Evolutionary conservation across 2,888 invertebrate species (phyloP).

Genomic region (Cheilosia vernalis): DNA sequence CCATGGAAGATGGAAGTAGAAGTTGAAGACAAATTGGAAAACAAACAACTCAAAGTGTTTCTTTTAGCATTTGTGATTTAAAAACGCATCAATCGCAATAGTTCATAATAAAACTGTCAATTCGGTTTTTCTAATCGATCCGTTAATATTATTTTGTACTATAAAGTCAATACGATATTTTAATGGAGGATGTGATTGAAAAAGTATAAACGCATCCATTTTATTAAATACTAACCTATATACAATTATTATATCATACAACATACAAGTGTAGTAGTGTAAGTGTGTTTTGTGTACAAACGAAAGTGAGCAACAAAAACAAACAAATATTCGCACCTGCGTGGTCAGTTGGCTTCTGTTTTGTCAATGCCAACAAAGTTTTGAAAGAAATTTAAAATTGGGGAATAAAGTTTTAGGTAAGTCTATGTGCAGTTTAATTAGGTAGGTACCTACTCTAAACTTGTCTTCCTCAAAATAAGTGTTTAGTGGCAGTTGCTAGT

Average conservation of each 20-base stretch:
- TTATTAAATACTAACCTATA: constrained; percentile 43
- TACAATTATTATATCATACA: not conserved
- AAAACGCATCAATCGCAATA: not conserved
- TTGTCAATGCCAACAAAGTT: not conserved
- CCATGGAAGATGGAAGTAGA: not conserved
- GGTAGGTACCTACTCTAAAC: too few relatives aligned
- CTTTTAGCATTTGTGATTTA: not conserved
- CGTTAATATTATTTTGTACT: not conserved
- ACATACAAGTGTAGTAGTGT: too few relatives aligned
- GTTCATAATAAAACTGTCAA: not conserved
- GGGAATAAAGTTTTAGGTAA: not conserved
- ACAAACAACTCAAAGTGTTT: too few relatives aligned
- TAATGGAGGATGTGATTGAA: not conserved
- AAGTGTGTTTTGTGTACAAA: constrained; percentile 19
- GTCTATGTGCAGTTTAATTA: not conserved
- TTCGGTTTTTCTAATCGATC: not conserved
- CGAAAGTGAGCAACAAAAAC: constrained; percentile 32
- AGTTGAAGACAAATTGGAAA: not conserved
- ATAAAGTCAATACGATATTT: not conserved
- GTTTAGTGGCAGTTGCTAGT: not conserved
- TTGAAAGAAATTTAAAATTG: not conserved
- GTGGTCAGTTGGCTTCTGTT: constrained; percentile 22
- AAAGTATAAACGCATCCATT: constrained; percentile 3
- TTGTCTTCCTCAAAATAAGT: not conserved
- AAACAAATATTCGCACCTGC: constrained; percentile 11